Conservation (phyloP, 1,140 invertebrate species). For the Zaprionus lachaisei region DNA sequence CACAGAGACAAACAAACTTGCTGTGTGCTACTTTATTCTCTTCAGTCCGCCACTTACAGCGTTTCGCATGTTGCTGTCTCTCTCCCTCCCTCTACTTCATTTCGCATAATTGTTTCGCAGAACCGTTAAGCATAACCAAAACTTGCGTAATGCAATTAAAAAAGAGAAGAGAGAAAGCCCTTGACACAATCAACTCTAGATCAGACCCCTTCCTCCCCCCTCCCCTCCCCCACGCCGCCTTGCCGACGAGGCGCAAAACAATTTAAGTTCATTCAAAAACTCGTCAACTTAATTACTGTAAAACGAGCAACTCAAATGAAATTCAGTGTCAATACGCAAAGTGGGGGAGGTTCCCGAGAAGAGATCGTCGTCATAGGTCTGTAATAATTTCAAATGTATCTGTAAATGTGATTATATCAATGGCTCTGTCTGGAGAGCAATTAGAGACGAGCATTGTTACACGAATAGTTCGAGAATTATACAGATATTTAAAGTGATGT, state of each 20-base stretch:
- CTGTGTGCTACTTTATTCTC: conserved; percentile 8
- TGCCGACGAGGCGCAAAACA: conserved; percentile 60
- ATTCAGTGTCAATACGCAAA: conserved; percentile 66
- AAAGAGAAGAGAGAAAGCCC: conserved; percentile 49
- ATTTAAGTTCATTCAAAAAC: conserved; percentile 72
- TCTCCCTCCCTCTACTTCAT: neutral
- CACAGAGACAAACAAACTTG: conserved; percentile 1
- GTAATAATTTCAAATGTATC: neutral
- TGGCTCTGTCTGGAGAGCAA: neutral
- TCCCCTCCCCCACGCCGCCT: conserved; percentile 35
- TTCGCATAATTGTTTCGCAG: conserved; percentile 49
- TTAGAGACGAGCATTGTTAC: neutral
- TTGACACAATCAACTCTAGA: conserved; percentile 67
- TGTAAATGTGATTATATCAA: neutral
- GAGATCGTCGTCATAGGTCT: neutral
- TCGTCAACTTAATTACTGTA: conserved; percentile 67
- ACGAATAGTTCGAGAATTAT: neutral
- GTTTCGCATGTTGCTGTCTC: conserved; percentile 30
- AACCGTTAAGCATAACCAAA: conserved; percentile 47
- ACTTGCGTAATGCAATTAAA: conserved; percentile 75
- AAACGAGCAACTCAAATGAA: conserved; percentile 45
- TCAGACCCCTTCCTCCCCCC: conserved; percentile 11
- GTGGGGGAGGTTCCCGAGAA: neutral
- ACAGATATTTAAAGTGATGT: neutral
- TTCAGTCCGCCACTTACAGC: neutral